Conservation (phyloP, 2,113 vertebrate species). For the Piprites chloris region DNA sequence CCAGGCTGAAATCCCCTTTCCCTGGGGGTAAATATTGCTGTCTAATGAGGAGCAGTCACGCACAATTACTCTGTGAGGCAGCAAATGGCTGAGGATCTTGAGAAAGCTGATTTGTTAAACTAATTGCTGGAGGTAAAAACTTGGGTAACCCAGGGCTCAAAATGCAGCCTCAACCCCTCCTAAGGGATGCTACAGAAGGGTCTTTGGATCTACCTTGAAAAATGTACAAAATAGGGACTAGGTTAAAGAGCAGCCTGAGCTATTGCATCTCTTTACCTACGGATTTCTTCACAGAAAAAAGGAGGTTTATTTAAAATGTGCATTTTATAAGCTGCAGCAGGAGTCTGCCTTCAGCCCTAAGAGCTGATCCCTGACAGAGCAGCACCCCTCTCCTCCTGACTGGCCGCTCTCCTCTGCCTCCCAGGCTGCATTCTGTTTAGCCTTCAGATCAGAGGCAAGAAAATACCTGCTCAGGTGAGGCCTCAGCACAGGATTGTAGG, state of each 20-base stretch:
- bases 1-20: background rate
- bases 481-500: background rate
- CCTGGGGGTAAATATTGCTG: slow-evolving; percentile 59
- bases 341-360: background rate
- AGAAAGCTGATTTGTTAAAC: background rate
- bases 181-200: background rate
- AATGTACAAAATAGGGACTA: background rate
- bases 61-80: slow-evolving; percentile 18
- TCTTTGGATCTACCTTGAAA: background rate
- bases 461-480: background rate
- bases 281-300: background rate
- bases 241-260: background rate
- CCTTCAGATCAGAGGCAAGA: background rate
- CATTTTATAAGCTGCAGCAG: background rate
- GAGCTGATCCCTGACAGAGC: background rate
- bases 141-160: background rate
- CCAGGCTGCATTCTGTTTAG: background rate
- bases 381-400: background rate
- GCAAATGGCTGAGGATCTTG: slow-evolving; percentile 29
- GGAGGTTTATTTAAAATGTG: background rate
- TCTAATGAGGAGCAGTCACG: slow-evolving; percentile 33
- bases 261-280: background rate
- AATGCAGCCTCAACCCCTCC: background rate
- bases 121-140: slow-evolving; percentile 38
- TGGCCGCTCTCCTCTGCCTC: background rate